Conservation (phyloP, 2,888 invertebrate species). For the Athetis lepigone region DNA sequence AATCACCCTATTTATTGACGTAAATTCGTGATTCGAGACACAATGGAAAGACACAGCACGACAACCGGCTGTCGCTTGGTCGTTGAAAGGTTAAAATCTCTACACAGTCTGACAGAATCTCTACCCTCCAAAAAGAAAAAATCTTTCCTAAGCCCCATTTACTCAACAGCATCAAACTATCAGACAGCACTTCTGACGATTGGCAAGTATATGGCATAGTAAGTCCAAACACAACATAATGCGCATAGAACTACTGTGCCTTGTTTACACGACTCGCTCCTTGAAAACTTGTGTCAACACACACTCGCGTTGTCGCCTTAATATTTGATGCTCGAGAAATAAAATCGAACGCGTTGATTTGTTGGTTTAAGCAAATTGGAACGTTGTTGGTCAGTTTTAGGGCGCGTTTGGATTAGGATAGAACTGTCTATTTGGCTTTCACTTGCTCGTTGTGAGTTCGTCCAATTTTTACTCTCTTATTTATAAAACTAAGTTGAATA, state of each 20-base stretch:
- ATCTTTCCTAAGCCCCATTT: constrained; percentile 13
- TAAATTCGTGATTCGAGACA: no score
- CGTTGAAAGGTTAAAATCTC: no score
- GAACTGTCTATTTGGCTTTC: background rate
- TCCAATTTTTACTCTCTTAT: no score
- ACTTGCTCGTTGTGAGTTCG: background rate
- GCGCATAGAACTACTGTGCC: constrained; percentile 19
- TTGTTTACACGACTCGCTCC: constrained; percentile 43
- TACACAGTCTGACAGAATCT: background rate
- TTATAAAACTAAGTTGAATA: no score
- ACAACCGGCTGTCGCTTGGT: no score
- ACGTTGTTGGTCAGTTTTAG: constrained; percentile 46
- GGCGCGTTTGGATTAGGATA: constrained; percentile 18
- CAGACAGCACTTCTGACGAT: constrained; percentile 19
- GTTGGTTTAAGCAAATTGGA: constrained; percentile 51
- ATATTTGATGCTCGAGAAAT: constrained; percentile 55
- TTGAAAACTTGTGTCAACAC: constrained; percentile 46
- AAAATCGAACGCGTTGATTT: constrained; percentile 44
- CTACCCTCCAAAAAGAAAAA: background rate
- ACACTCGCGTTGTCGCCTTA: constrained; percentile 41
- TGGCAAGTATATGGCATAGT: constrained; percentile 24
- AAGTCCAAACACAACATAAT: constrained; percentile 30
- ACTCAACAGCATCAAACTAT: constrained; percentile 18
- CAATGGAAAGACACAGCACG: no score
- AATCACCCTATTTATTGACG: no score